These are phyloP conservation scores for Poecilus cupreus DNA, from an alignment of 2,888 invertebrate genomes.

Conservation along the genomic window DNA sequence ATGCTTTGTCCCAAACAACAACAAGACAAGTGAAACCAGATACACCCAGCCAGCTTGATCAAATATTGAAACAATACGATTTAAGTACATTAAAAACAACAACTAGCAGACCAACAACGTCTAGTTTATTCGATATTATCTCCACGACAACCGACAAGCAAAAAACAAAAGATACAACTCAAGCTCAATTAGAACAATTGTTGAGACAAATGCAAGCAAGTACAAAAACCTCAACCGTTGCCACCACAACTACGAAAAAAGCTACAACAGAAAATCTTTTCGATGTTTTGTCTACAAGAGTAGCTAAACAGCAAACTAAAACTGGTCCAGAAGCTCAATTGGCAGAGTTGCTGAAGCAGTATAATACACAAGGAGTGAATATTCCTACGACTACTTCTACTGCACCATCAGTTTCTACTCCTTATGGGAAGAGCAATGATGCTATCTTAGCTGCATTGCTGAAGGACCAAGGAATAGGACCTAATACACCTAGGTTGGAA, in stretches of 20 bases:
- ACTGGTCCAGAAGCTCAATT: slow-evolving; percentile 61
- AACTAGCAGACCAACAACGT: slow-evolving; percentile 60
- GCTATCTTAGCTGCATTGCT: slow-evolving; percentile 82
- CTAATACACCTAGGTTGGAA: slow-evolving; percentile 78
- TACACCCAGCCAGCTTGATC: neutral
- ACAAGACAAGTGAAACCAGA: neutral
- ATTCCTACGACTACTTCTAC: slow-evolving; percentile 60
- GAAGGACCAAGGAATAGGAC: slow-evolving; percentile 83
- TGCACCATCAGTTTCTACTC: slow-evolving; percentile 65
- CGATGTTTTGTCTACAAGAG: neutral
- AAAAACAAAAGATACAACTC: slow-evolving; percentile 17
- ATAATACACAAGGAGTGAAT: slow-evolving; percentile 66
- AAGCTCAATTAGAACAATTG: slow-evolving; percentile 66
- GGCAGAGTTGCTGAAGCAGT: slow-evolving; percentile 69
- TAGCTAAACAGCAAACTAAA: slow-evolving; percentile 4
- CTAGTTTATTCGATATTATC: slow-evolving; percentile 28
- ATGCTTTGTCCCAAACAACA: neutral
- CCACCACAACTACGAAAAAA: neutral
- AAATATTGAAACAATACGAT: slow-evolving; percentile 14
- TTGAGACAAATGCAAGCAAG: slow-evolving; percentile 65
- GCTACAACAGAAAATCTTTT: slow-evolving; percentile 10
- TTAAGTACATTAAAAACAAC: slow-evolving; percentile 58
- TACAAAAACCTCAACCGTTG: neutral
- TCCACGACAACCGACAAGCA: slow-evolving; percentile 13
- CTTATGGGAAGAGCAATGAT: slow-evolving; percentile 79